Evolutionary conservation across 1,140 invertebrate genomes (phyloP).

Genomic region (Drosophila rufa): DNA sequence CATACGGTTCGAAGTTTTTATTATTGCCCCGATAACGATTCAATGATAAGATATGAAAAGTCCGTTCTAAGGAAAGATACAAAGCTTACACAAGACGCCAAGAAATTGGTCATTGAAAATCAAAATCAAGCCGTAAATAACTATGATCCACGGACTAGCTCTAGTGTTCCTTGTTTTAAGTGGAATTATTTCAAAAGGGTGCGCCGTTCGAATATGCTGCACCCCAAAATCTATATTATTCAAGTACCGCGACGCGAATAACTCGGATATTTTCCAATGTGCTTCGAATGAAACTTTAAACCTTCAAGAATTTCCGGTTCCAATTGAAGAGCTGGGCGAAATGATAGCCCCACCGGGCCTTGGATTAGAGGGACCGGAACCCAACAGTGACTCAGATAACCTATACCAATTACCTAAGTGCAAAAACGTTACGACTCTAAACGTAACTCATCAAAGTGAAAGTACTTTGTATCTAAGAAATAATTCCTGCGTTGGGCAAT

Average conservation of each 20-base stretch:
- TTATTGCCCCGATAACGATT: slow-evolving; percentile 36
- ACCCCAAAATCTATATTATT: slow-evolving; percentile 18
- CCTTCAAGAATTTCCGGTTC: slow-evolving; percentile 34
- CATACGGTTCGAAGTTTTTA: slow-evolving; percentile 39
- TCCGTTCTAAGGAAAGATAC: slow-evolving; percentile 46
- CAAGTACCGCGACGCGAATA: slow-evolving; percentile 15
- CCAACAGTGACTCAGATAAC: slow-evolving; percentile 18
- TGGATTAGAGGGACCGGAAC: slow-evolving; percentile 15
- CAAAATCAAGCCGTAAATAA: slow-evolving; percentile 21
- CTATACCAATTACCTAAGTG: slow-evolving; percentile 24
- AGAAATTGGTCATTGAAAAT: slow-evolving; percentile 32
- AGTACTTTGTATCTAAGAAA: slow-evolving; percentile 11
- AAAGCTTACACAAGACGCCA: slow-evolving; percentile 33
- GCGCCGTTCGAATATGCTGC: slow-evolving; percentile 28
- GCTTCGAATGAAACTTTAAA: slow-evolving; percentile 9
- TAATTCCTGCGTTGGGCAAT: slow-evolving; percentile 26
- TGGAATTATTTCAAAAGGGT: slow-evolving; percentile 35
- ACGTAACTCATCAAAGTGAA: slow-evolving; percentile 24
- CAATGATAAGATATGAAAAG: slow-evolving; percentile 51
- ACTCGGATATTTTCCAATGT: slow-evolving; percentile 22
- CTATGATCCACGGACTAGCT: slow-evolving; percentile 28
- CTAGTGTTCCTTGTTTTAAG: slow-evolving; percentile 28
- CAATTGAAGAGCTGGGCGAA: slow-evolving; percentile 26
- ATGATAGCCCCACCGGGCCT: slow-evolving; percentile 27
- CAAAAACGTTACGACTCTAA: background rate